These are phyloP conservation scores for Coptodon rendalli DNA, from an alignment of 2,113 vertebrate genomes.

Conservation along the genomic window DNA sequence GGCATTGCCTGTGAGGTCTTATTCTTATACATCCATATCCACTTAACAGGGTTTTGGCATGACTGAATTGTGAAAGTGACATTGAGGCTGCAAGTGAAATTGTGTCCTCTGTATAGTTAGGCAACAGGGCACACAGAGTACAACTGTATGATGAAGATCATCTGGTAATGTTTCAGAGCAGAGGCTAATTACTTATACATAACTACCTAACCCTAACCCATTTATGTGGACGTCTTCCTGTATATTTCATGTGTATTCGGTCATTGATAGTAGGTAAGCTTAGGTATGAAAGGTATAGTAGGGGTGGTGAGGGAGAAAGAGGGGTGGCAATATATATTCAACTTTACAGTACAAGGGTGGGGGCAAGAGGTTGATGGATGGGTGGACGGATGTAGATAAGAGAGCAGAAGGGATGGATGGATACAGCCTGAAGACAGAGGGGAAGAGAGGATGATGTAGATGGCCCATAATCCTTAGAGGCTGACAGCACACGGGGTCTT, in stretches of 20 bases:
- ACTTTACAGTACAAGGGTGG: constrained; percentile 29
- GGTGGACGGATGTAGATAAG: constrained; percentile 51
- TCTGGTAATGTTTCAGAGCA: neutral
- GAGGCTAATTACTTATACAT: neutral
- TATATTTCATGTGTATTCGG: neutral
- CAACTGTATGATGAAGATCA: neutral
- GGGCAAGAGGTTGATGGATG: constrained; percentile 56
- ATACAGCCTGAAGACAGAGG: constrained; percentile 51
- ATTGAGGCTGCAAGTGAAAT: constrained; percentile 14
- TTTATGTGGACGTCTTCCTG: neutral
- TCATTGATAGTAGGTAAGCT: constrained; percentile 23
- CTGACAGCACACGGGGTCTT: constrained; percentile 49
- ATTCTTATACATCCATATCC: constrained; percentile 1
- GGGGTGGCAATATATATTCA: constrained; percentile 21
- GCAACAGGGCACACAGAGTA: neutral
- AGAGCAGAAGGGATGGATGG: constrained; percentile 53
- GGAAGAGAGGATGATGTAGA: constrained; percentile 64
- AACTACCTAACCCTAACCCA: neutral
- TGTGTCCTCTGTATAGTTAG: neutral
- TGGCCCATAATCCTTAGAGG: constrained; percentile 64
- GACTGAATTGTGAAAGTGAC: constrained; percentile 25
- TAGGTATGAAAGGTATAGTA: neutral
- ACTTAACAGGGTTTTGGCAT: constrained; percentile 5
- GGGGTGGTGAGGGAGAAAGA: constrained; percentile 3
- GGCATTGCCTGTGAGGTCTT: neutral